Conservation (phyloP, 2,113 vertebrate species). For the Numida meleagris region DNA sequence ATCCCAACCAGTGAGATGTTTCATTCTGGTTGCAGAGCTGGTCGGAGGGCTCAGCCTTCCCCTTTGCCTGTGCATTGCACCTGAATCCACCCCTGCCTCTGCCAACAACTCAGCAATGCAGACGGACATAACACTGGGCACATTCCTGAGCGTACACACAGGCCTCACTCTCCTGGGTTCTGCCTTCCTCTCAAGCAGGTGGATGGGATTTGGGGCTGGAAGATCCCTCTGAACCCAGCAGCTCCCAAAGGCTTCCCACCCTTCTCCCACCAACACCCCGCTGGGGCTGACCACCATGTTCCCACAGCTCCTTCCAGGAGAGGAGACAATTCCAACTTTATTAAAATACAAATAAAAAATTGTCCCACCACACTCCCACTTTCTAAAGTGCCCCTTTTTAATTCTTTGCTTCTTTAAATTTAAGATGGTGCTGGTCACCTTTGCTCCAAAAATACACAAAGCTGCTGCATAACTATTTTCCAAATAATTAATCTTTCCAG, state of each 20-base stretch:
- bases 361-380: neutral
- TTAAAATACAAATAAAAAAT: neutral
- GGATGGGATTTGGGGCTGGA: neutral
- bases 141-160: neutral
- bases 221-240: neutral
- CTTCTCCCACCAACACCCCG: neutral
- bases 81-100: neutral
- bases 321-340: neutral
- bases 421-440: conserved; percentile 66
- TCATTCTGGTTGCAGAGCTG: neutral
- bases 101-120: neutral
- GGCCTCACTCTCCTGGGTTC: neutral
- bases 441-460: conserved; percentile 73
- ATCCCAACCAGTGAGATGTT: conserved; percentile 44
- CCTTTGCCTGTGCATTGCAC: neutral
- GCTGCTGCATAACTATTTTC: conserved; percentile 74
- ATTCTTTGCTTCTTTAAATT: conserved; percentile 44
- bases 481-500: conserved; percentile 82
- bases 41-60: neutral
- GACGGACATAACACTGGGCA: neutral
- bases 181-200: neutral
- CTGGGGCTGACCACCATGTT: neutral
- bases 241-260: neutral
- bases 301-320: neutral
- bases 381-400: neutral